These are phyloP conservation scores for Phoxinus dragarum DNA, from an alignment of 2,797 vertebrate species.

Conservation along the genomic window DNA sequence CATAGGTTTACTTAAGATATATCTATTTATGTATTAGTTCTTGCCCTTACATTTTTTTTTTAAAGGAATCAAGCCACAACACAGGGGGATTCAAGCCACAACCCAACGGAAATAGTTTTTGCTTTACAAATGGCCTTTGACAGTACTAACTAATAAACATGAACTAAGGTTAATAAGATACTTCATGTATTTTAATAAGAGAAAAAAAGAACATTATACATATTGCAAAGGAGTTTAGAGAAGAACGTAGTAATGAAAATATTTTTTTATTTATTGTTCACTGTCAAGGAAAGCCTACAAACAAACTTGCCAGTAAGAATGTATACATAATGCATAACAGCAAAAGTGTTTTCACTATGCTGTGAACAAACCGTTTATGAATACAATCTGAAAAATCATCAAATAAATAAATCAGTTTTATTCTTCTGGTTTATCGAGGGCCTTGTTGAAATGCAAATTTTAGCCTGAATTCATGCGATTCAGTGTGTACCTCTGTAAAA, in stretches of 20 bases:
- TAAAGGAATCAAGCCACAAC: not conserved
- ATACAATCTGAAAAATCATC: slow-evolving; percentile 4
- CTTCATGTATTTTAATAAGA: not conserved
- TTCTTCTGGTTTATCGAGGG: slow-evolving; percentile 17
- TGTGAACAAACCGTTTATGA: not conserved
- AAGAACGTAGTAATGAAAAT: not conserved
- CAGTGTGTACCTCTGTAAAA: slow-evolving; percentile 42
- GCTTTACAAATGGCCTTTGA: not conserved
- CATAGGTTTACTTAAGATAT: no score
- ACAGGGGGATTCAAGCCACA: no score
- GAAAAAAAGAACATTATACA: not conserved
- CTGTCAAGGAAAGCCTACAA: not conserved
- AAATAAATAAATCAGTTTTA: slow-evolving; percentile 2
- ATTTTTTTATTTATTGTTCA: not conserved
- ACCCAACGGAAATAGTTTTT: not conserved
- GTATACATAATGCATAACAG: slow-evolving; percentile 20
- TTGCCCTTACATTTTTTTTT: no score
- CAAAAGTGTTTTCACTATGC: not conserved
- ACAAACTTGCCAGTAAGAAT: not conserved
- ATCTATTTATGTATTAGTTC: no score
- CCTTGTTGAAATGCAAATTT: slow-evolving; percentile 53
- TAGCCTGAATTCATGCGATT: slow-evolving; percentile 56
- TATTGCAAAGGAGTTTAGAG: not conserved
- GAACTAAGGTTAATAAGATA: not conserved
- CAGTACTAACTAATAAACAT: not conserved